Evolutionary conservation across 2,113 vertebrate genomes (phyloP).

Genomic region (Ciconia stormi): DNA sequence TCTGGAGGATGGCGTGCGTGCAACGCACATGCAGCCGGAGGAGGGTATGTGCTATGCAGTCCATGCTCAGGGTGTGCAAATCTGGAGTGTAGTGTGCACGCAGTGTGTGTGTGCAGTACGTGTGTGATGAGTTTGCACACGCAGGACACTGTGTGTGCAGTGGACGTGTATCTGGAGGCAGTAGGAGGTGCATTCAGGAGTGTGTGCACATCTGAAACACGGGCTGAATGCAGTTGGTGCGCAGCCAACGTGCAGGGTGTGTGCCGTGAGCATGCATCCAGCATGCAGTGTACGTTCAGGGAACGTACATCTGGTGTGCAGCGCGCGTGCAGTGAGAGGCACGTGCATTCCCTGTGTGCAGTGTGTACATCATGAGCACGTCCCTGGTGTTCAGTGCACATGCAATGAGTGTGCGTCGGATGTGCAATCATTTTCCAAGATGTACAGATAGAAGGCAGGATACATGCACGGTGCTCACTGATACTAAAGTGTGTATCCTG

Average conservation of each 20-base stretch:
- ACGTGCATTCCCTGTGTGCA: accelerated
- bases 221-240: background rate
- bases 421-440: background rate
- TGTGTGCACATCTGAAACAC: background rate
- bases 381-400: background rate
- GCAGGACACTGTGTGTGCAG: background rate
- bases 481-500: accelerated
- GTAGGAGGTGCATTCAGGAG: no score
- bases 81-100: background rate
- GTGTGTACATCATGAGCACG: accelerated
- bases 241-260: accelerated
- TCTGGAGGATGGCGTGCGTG: background rate
- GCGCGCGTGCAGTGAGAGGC: background rate
- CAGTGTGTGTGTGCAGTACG: background rate
- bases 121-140: background rate
- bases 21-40: background rate
- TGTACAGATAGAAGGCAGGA: background rate
- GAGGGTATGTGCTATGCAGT: accelerated
- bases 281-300: background rate
- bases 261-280: background rate
- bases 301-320: no score
- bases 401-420: background rate
- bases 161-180: background rate
- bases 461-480: background rate
- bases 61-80: background rate